These are phyloP conservation scores for Oxytorus armatus DNA, from an alignment of 2,888 invertebrate genomes.

Conservation along the genomic window DNA sequence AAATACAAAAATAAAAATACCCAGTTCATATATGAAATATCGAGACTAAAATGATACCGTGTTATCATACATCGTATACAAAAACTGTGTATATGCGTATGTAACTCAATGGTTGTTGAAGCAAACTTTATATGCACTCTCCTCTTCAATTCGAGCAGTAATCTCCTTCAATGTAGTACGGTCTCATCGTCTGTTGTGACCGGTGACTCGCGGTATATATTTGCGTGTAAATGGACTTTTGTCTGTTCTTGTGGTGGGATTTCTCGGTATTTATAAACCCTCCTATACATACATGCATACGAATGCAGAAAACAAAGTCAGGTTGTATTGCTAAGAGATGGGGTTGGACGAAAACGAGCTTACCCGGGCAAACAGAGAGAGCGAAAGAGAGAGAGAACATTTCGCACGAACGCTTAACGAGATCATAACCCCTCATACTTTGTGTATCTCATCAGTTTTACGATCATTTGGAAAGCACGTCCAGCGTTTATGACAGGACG, in stretches of 20 bases:
- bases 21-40: not conserved
- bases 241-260: constrained; percentile 34
- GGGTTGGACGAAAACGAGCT: constrained; percentile 18
- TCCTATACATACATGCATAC: constrained; percentile 3
- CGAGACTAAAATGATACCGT: constrained; percentile 18
- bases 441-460: constrained; percentile 64
- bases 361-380: not conserved
- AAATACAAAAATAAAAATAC: too few species aligned
- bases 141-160: constrained; percentile 18
- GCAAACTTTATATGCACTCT: constrained; percentile 1
- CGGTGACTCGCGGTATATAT: constrained; percentile 9
- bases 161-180: not conserved
- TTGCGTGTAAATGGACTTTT: constrained; percentile 13
- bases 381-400: constrained; percentile 42
- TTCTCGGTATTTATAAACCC: constrained; percentile 46
- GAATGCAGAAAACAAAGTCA: constrained; percentile 41
- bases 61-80: too few species aligned
- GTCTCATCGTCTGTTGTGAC: not conserved
- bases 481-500: constrained; percentile 58
- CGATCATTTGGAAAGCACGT: constrained; percentile 65
- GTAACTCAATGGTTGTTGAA: constrained; percentile 16
- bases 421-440: constrained; percentile 64
- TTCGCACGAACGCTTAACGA: constrained; percentile 65
- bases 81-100: too few species aligned
- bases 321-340: constrained; percentile 29